These are phyloP conservation scores for Anticlea derivata DNA, from an alignment of 2,888 invertebrate genomes.

Conservation along the genomic window DNA sequence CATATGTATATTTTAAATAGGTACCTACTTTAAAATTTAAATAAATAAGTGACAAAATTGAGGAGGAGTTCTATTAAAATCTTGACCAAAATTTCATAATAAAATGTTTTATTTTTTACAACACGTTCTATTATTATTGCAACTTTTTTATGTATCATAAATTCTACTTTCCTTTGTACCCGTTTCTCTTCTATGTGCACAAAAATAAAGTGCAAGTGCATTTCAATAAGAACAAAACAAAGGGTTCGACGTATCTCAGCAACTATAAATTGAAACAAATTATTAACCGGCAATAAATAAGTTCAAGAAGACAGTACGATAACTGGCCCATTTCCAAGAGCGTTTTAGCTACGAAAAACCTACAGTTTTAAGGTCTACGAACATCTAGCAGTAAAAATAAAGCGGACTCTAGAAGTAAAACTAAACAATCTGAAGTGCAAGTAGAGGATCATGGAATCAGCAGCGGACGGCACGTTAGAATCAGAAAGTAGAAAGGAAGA, in stretches of 20 bases:
- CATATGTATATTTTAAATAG: no score
- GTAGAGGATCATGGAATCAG: background rate
- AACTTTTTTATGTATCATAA: no score
- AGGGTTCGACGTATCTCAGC: conserved; percentile 21
- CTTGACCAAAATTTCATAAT: no score
- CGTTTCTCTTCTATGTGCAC: no score
- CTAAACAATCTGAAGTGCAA: background rate
- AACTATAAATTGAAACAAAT: conserved; percentile 70
- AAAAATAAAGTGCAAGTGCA: conserved; percentile 4
- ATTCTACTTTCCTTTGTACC: no score
- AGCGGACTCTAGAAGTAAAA: conserved; percentile 12
- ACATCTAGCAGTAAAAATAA: background rate
- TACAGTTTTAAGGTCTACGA: conserved; percentile 26
- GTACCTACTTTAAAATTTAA: no score
- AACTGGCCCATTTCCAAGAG: conserved; percentile 70
- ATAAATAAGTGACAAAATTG: no score
- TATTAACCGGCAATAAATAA: conserved; percentile 78
- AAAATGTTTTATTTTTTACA: no score
- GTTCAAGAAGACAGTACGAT: conserved; percentile 56
- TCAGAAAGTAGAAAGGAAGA: no score
- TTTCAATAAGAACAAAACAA: conserved; percentile 20
- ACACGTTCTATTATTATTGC: no score
- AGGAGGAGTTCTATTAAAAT: no score
- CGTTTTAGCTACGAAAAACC: conserved; percentile 69
- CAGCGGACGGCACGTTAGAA: no score